phyloP scores from a whole-genome alignment of 2,888 invertebrate genomes.

The Ellobium chinense region DNA sequence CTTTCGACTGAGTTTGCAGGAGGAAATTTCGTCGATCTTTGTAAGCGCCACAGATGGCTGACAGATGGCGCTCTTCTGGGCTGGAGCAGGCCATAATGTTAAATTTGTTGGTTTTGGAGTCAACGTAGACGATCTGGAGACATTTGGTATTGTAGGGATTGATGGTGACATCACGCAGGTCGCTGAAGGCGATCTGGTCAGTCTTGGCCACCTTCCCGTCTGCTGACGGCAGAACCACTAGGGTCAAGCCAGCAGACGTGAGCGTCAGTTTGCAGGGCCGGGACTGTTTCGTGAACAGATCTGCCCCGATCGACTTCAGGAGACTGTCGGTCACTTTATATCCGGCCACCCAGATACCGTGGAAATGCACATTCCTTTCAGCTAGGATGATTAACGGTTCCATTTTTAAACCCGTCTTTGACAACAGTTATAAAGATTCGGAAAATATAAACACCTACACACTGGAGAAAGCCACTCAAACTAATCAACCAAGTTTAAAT shows the following conservation, averaged over 20 bases:
- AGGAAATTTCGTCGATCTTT: neutral
- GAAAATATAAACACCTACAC: too few relatives aligned
- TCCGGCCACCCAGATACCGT: constrained; percentile 6
- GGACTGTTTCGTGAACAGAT: neutral
- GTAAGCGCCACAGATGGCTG: neutral
- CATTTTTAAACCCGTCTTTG: too few relatives aligned
- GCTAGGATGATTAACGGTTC: too few relatives aligned
- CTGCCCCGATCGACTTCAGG: neutral
- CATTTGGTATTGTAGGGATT: constrained; percentile 46
- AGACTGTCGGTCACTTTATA: constrained; percentile 8
- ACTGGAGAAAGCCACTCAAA: too few relatives aligned
- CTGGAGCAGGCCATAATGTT: constrained; percentile 32
- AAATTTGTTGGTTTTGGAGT: constrained; percentile 17
- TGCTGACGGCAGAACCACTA: constrained; percentile 23
- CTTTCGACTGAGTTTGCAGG: neutral
- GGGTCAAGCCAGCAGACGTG: constrained; percentile 40
- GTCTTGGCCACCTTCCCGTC: constrained; percentile 40
- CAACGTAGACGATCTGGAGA: constrained; percentile 45
- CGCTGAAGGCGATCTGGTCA: constrained; percentile 39
- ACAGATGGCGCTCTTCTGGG: neutral
- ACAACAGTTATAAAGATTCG: too few relatives aligned
- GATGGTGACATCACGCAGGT: constrained; percentile 44
- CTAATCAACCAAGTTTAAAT: too few relatives aligned
- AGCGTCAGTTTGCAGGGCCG: constrained; percentile 21
- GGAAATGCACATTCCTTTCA: constrained; percentile 6